Evolutionary conservation across 1,140 invertebrate genomes (phyloP), one percentile per base, ranked within the genome.

Genomic region (Drosophila yakuba): DNA sequence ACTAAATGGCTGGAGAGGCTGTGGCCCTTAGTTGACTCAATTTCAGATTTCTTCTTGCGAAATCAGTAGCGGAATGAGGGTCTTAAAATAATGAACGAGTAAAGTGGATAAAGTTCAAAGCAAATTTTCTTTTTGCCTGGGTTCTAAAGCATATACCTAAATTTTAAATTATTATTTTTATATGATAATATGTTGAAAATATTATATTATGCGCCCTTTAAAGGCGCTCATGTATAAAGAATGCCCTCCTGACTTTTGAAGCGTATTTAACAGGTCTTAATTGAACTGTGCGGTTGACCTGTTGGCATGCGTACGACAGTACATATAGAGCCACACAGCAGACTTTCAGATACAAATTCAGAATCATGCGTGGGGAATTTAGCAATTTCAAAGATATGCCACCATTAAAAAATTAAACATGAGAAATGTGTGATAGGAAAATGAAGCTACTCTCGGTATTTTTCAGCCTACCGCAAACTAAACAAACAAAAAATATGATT

Each of bases 211-310:
- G 43, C 4, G 17, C 43, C 17, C 17, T 4, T 20, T 63, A 43
- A 3, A 35, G 41, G 32, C 6, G 11, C 23, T n/a, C 20, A 2
- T 4, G 4, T 20, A 38, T 28, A 15, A 6, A 1, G 1, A 4
- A 0, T 59, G 36, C 79, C 62, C 67, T 47, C 79, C 75, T 71
- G 79, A 20, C 11, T 58, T 51, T 25, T 48, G 20, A 50, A 54
- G 35, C 50, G 67, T 58, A 63, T 75, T 88, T 67, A 79, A 86
- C 79, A 82, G 73, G 83, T 61, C 63, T 88, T 83, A 86, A 86
- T 86, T 86, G 83, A 82, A 88, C 83, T 88, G 84, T 76, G 78
- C 63, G 62, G 67, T 63, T 88, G 83, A 86, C 83, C 83, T 79
- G 83, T 43, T 68, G 83, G 61, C 80, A 48, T 73, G 43, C 62